Evolutionary conservation across 2,113 vertebrate species (phyloP), one percentile per base, ranked within the genome.

Genomic region (Verasper variegatus): DNA sequence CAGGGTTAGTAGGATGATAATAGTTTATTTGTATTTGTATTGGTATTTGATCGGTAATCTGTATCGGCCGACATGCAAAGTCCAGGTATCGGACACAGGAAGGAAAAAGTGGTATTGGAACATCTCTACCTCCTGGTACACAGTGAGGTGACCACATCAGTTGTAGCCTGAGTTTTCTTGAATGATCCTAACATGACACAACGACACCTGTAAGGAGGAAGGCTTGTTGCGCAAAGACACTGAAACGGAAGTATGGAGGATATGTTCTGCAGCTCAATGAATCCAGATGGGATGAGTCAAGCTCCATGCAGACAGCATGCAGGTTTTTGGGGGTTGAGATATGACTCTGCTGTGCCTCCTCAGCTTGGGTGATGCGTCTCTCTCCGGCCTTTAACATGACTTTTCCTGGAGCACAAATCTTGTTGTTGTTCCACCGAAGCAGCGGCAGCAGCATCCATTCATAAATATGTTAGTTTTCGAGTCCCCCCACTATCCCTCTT

Each of bases 251-350:
- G 67, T 63, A 67, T 27, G 77, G 49, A 40, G 63, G 63, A 68
- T 45, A 15, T 73, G 56, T 67, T 78, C 76, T 78, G 75, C 74
- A 72, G 51, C 55, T 84, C 56, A 54, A 51, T 69, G 79, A 88
- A 71, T 67, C 83, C 82, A 80, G 78, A 82, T 64, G 54, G 54
- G 71, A 70, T 67, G 80, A 77, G 60, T 74, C 49, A 71, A 81
- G 77, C 61, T 82, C 10, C 51, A 35, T 21, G 68, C 24, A 78
- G 71, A 76, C 65, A 62, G 74, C 67, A 62, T 31, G 18, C 51
- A 17, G 14, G 6, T 65, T 49, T 65, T 26, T 49, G 47, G 14
- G 45, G 61, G 61, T 40, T 51, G 57, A 76, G 60, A 68, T 17
- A 65, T 49, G 72, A 80, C 68, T 70, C n/a, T 65, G 37, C 27